These are phyloP conservation scores for Wasmannia auropunctata DNA, from an alignment of 1,140 invertebrate species.

Conservation along the genomic window DNA sequence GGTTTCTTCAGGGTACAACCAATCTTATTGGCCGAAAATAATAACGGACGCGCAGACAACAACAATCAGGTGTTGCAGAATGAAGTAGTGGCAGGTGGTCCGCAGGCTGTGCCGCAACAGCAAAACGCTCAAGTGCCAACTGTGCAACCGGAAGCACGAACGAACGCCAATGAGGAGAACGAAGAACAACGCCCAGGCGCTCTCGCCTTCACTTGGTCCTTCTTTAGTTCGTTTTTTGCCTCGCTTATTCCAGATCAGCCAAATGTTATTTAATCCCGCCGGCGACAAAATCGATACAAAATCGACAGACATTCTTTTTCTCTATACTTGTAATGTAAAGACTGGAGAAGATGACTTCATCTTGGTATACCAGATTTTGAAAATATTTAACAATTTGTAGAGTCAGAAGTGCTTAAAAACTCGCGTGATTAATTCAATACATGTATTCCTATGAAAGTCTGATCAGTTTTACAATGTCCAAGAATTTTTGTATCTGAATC, in stretches of 20 bases:
- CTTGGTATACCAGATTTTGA: neutral
- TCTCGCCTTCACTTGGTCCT: conserved; percentile 90
- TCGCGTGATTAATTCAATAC: conserved; percentile 13
- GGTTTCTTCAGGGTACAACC: conserved; percentile 88
- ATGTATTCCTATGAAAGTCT: conserved; percentile 44
- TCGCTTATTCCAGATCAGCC: conserved; percentile 91
- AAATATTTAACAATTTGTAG: conserved; percentile 26
- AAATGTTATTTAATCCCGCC: conserved; percentile 85
- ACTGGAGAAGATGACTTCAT: conserved; percentile 23
- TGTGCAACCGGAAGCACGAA: conserved; percentile 73
- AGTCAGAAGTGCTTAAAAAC: conserved; percentile 34
- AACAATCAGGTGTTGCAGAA: conserved; percentile 82
- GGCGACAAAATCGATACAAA: conserved; percentile 36
- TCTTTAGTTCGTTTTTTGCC: conserved; percentile 91
- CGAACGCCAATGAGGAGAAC: conserved; percentile 80
- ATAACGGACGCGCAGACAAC: conserved; percentile 80
- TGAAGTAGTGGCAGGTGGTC: conserved; percentile 63
- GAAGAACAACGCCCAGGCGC: conserved; percentile 87
- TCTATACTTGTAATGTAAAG: conserved; percentile 31
- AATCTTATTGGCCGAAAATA: conserved; percentile 86
- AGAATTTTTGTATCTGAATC: conserved; percentile 31
- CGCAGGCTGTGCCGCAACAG: conserved; percentile 60
- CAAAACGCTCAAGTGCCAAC: conserved; percentile 72
- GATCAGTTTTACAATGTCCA: conserved; percentile 40
- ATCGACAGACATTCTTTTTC: conserved; percentile 36